phyloP scores from a whole-genome alignment of 2,888 invertebrate species.

The Baccha elongata region DNA sequence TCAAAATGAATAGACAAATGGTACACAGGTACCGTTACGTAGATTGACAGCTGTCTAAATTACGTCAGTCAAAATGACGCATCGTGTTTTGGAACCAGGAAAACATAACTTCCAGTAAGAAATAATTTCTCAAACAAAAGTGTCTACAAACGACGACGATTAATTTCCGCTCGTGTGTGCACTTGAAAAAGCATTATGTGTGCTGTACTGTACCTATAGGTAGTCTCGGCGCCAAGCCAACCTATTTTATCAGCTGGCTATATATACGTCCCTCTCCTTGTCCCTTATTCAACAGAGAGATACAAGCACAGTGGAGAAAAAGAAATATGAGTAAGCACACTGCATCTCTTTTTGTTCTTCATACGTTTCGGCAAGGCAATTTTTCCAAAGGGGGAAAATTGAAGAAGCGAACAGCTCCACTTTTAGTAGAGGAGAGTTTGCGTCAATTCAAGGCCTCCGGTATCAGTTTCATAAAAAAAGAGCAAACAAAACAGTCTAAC shows the following conservation, averaged over 20 bases:
- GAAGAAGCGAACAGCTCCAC: background rate
- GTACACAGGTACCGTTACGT: conserved; percentile 24
- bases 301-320: conserved; percentile 21
- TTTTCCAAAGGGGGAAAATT: conserved; percentile 37
- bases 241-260: conserved; percentile 60
- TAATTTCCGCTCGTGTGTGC: conserved; percentile 64
- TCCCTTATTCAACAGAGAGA: background rate
- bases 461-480: background rate
- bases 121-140: conserved; percentile 39
- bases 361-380: background rate
- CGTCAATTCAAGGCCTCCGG: conserved; percentile 27
- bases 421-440: conserved; percentile 15
- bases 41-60: conserved; percentile 82
- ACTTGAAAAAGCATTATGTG: conserved; percentile 44
- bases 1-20: conserved; percentile 54
- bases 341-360: conserved; percentile 57
- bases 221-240: conserved; percentile 48
- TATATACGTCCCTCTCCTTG: conserved; percentile 14
- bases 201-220: conserved; percentile 24
- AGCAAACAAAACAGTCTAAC: background rate
- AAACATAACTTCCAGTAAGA: conserved; percentile 79
- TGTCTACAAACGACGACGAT: conserved; percentile 35
- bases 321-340: conserved; percentile 17
- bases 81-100: conserved; percentile 83
- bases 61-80: conserved; percentile 83